A percentile compares a stretch with the other conserved stretches of the same genome.
Conservation (phyloP, 2,888 invertebrate species). For the Pristionchus japonicus region DNA sequence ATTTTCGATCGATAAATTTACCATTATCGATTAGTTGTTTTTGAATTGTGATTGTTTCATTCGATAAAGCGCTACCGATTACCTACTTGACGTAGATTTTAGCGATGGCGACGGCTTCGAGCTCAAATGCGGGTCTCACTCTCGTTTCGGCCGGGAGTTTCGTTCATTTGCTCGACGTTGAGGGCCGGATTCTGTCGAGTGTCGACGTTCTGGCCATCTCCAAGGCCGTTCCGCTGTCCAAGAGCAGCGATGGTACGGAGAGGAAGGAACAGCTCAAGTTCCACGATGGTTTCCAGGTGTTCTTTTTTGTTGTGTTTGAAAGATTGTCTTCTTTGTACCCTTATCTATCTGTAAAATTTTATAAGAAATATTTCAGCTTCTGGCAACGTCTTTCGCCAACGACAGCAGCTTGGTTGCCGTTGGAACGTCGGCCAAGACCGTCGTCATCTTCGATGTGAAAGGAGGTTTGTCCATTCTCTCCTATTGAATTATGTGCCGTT, state of each 20-base stretch:
- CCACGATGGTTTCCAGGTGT: conserved; percentile 37
- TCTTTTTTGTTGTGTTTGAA: neutral
- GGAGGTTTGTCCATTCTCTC: neutral
- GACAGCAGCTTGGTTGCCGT: conserved; percentile 21
- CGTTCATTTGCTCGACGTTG: conserved; percentile 26
- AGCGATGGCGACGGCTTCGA: conserved; percentile 30
- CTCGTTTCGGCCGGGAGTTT: conserved; percentile 41
- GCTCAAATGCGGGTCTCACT: conserved; percentile 39
- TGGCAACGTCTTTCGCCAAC: conserved; percentile 38
- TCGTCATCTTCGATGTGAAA: conserved; percentile 33
- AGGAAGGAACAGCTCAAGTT: conserved; percentile 36
- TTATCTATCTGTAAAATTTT: too few species aligned
- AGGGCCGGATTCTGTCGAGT: neutral
- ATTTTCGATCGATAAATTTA: neutral
- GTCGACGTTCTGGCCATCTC: conserved; percentile 34
- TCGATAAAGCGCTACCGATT: neutral
- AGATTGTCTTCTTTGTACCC: too few species aligned
- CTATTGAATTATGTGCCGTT: neutral
- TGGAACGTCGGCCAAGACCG: conserved; percentile 45
- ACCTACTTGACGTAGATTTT: neutral
- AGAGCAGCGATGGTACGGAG: conserved; percentile 35
- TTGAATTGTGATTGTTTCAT: neutral
- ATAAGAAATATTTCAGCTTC: neutral
- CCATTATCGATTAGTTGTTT: conserved; percentile 9
- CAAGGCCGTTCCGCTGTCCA: conserved; percentile 31